Evolutionary conservation across 2,888 invertebrate genomes (phyloP), one percentile per base, ranked within the genome.

Genomic region (Caenorhabditis sulstoni): DNA sequence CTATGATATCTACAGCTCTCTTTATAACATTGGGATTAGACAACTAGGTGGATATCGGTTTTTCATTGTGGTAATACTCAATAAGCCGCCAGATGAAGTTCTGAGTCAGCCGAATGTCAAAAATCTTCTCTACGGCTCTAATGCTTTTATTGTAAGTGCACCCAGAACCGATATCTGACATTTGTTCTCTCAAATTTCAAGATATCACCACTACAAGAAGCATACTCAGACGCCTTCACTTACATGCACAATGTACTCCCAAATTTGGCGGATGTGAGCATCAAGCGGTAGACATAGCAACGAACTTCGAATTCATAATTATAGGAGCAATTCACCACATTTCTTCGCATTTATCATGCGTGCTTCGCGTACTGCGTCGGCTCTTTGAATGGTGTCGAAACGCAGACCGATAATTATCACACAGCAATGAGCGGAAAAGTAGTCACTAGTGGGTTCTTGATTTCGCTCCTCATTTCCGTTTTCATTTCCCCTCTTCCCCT

Each of bases 331-430:
- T 74, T 73, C 45, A 64, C 74, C 14, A 55, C 37, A 2, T 68
- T 74, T 22, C 49, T 76, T 1, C 41, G 66, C 8, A 55, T 80
- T 4, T 80, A 80, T n/a, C 62, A 80, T 22, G 75, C 75, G 14
- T 80, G 80, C 47, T 80, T 65, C 61, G 29, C 80, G 12, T 80
- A 80, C 14, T 80, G 80, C 44, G 55, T 71, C 0, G 80, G 80
- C 5, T 64, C 80, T 1, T 14, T 57, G 20, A 23, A 52, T 35
- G 80, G 80, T 9, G 71, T 57, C 7, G 65, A 68, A 37, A 65
- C 53, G n/a, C 23, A 47, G 37, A 58, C 64, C 0, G 39, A 53
- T 16, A 66, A 79, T 41, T 79, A 79, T 49, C 74, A 58, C 14
- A n/a, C 18, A 5, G 59, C 65, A 1, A 64, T 79, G 57, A 53